phyloP scores from a whole-genome alignment of 2,888 invertebrate genomes.

The Eupithecia subumbrata region DNA sequence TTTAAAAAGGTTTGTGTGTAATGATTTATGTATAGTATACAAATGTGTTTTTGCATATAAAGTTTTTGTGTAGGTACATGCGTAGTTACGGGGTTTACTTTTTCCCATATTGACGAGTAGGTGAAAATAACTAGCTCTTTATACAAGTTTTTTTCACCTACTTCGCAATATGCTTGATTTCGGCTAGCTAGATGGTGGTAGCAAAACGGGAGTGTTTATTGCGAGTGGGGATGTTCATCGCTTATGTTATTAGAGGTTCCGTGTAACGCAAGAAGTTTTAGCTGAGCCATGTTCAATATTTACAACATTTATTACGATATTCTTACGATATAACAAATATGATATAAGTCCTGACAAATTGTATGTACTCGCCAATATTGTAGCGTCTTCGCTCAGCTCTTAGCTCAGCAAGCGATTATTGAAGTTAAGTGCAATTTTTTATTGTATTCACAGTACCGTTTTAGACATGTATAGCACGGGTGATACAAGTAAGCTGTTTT shows the following conservation, averaged over 20 bases:
- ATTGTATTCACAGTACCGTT: not conserved
- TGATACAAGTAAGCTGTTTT: not conserved
- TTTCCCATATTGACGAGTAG: constrained; percentile 3
- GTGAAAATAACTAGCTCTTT: not conserved
- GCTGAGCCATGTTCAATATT: not conserved
- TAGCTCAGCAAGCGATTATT: not conserved
- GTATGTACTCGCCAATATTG: not conserved
- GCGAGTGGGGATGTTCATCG: not conserved
- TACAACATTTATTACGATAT: not conserved
- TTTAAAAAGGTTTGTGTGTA: no score
- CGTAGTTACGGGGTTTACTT: not conserved
- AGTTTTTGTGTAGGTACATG: not conserved
- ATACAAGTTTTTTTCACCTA: not conserved
- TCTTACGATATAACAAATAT: not conserved
- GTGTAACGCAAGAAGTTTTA: not conserved
- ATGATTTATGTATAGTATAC: no score
- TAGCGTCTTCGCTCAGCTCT: not conserved
- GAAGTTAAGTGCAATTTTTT: not conserved
- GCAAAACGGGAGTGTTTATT: not conserved
- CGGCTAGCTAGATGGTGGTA: not conserved
- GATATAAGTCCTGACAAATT: no score
- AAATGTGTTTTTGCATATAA: no score
- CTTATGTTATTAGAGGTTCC: not conserved
- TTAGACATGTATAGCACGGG: not conserved
- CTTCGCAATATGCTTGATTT: not conserved